Evolutionary conservation across 2,888 invertebrate species (phyloP).

Genomic region (Amphimallon solstitiale): DNA sequence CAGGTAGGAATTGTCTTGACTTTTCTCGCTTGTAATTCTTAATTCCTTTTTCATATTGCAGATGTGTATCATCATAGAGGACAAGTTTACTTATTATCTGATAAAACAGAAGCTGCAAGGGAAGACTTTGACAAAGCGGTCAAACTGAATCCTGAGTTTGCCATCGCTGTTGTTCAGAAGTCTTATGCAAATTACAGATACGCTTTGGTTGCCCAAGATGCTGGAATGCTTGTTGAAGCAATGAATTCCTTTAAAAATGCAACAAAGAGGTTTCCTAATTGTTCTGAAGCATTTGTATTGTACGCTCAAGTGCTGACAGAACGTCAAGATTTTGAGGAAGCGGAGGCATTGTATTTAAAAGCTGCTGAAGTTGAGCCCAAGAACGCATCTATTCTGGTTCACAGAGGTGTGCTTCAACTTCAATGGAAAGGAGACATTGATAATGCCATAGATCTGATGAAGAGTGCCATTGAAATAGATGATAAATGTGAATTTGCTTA

Average conservation of each 20-base stretch:
- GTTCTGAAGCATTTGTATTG: constrained; percentile 86
- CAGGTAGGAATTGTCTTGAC: constrained; percentile 49
- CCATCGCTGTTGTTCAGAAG: constrained; percentile 89
- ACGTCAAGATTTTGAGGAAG: constrained; percentile 83
- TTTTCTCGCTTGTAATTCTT: not conserved
- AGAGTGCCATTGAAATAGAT: constrained; percentile 86
- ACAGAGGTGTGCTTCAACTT: constrained; percentile 83
- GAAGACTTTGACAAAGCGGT: constrained; percentile 86
- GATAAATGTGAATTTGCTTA: constrained; percentile 94
- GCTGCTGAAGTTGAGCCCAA: constrained; percentile 84
- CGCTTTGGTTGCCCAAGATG: constrained; percentile 58
- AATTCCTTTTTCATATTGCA: constrained; percentile 60
- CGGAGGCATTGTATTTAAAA: constrained; percentile 83
- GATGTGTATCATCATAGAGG: constrained; percentile 95
- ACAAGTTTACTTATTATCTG: constrained; percentile 85
- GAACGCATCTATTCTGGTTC: constrained; percentile 88
- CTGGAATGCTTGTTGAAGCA: constrained; percentile 71
- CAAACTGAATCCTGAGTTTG: constrained; percentile 83
- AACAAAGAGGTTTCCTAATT: constrained; percentile 82
- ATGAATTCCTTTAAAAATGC: constrained; percentile 80
- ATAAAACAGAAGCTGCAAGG: constrained; percentile 83
- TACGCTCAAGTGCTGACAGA: constrained; percentile 93
- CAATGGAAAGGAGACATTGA: constrained; percentile 88
- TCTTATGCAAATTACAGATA: constrained; percentile 84
- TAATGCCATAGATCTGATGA: constrained; percentile 80